Conservation (phyloP, 1,140 invertebrate genomes). For the Paraescarpia echinospica region DNA sequence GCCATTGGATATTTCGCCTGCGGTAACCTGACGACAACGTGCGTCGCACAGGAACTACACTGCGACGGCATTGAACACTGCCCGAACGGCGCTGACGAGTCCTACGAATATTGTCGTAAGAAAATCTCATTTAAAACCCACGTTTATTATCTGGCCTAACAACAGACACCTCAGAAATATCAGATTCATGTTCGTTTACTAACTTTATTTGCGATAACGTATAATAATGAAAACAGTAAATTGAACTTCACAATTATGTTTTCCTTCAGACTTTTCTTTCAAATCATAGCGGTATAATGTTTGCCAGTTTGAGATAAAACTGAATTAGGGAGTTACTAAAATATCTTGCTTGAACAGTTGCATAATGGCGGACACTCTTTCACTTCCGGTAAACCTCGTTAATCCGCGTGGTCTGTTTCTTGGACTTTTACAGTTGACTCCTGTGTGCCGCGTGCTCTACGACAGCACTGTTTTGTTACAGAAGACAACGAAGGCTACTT, state of each 20-base stretch:
- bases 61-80: slow-evolving; percentile 14
- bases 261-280: background rate
- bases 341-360: background rate
- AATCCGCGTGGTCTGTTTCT: too few relatives aligned
- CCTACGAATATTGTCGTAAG: slow-evolving; percentile 7
- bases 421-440: too few relatives aligned
- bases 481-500: slow-evolving; percentile 4
- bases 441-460: too few relatives aligned
- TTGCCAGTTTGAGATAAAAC: too few relatives aligned
- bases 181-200: background rate
- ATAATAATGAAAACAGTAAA: background rate
- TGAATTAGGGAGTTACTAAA: background rate
- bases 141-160: background rate
- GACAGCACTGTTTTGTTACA: background rate
- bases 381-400: too few relatives aligned
- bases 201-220: background rate
- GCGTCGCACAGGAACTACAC: background rate
- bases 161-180: background rate
- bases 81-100: slow-evolving; percentile 11
- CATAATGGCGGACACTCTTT: background rate
- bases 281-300: too few relatives aligned
- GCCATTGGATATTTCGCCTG: background rate
- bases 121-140: background rate
- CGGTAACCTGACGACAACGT: background rate
- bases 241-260: background rate